A percentile compares a stretch with the other conserved stretches of the same genome.
Conservation (phyloP, 2,113 vertebrate species). For the Indri indri region DNA sequence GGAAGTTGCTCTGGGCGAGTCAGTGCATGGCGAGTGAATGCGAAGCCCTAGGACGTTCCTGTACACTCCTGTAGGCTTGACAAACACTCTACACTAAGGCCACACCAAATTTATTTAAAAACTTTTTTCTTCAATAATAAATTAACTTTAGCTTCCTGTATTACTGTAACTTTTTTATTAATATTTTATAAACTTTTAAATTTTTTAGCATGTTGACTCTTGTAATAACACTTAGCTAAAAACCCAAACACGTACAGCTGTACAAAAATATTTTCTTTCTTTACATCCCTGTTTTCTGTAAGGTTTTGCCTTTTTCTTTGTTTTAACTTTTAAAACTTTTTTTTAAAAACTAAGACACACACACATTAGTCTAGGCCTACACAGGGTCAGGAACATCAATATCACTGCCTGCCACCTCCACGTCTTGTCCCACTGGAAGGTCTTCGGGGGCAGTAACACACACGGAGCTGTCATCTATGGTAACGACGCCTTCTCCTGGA, state of each 20-base stretch:
- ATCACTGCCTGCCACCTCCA: background rate
- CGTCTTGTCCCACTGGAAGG: background rate
- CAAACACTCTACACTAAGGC: background rate
- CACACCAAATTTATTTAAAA: background rate
- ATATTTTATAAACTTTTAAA: background rate
- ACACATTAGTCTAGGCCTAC: background rate
- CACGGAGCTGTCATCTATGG: background rate
- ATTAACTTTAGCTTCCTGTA: background rate
- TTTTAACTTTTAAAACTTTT: background rate
- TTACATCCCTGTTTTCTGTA: background rate
- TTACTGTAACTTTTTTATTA: background rate
- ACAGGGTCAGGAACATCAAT: background rate
- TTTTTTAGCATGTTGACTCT: background rate
- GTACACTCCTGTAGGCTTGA: background rate
- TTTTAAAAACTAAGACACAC: background rate
- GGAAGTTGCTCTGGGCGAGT: background rate
- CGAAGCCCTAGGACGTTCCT: background rate
- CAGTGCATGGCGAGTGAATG: too few species aligned
- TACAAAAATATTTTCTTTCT: background rate
- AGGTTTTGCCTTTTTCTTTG: background rate
- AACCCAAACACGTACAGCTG: background rate
- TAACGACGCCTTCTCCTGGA: background rate
- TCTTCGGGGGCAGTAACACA: background rate
- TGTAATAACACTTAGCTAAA: background rate
- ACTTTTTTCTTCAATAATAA: background rate